Evolutionary conservation across 92 coral and sea anemone species (phyloP).

Genomic region (Paramuricea clavata): DNA sequence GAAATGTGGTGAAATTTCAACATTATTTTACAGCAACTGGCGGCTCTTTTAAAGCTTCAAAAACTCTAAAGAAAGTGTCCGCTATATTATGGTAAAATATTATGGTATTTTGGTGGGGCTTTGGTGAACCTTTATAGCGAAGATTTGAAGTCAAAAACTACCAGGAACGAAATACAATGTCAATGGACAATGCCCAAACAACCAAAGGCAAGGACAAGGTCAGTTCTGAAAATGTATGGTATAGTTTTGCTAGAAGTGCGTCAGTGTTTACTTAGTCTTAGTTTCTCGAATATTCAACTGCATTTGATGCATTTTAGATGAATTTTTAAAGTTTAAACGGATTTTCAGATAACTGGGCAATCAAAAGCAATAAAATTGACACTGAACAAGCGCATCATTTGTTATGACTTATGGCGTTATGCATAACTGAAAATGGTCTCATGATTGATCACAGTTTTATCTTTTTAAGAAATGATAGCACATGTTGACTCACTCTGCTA

Average conservation of each 20-base stretch:
- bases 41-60: not conserved
- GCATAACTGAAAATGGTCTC: too few species aligned
- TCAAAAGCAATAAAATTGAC: not conserved
- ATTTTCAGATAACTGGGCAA: not conserved
- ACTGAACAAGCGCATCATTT: not conserved
- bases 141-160: not conserved
- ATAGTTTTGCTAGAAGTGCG: too few species aligned
- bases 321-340: not conserved
- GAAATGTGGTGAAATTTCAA: not conserved
- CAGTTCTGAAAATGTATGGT: not conserved
- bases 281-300: not conserved
- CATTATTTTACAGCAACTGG: not conserved
- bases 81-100: not conserved
- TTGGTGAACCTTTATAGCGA: not conserved
- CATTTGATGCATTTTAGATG: not conserved
- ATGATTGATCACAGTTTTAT: too few species aligned
- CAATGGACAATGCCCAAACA: not conserved
- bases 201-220: not conserved
- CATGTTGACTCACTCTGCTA: constrained; percentile 81
- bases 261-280: too few species aligned
- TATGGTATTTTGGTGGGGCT: not conserved
- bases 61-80: not conserved
- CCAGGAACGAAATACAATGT: too few species aligned
- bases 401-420: not conserved
- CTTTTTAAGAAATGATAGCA: not conserved